Percentiles rank a stretch among this genome's conserved stretches.
Conservation (phyloP, 1,140 invertebrate species). For the Zaprionus ornatus region DNA sequence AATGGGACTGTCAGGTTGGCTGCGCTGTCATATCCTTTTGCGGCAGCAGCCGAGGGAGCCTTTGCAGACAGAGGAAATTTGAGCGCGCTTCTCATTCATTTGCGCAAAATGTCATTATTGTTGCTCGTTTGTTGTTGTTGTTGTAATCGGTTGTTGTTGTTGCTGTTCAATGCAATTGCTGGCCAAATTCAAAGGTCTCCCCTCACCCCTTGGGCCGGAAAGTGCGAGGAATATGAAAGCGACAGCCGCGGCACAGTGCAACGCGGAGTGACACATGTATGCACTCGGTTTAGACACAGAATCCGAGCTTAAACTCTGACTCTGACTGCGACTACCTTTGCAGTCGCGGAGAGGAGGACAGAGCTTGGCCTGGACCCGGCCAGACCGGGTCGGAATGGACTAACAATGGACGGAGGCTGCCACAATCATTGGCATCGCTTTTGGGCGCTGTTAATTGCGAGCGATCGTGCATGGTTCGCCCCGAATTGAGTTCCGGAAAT, state of each 20-base stretch:
- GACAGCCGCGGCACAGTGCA: slow-evolving; percentile 45
- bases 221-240: slow-evolving; percentile 71
- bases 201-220: slow-evolving; percentile 25
- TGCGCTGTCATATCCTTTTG: slow-evolving; percentile 81
- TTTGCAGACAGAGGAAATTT: slow-evolving; percentile 48
- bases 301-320: slow-evolving; percentile 42
- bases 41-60: slow-evolving; percentile 39
- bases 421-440: slow-evolving; percentile 46
- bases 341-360: not conserved
- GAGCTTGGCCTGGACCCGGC: not conserved
- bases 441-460: slow-evolving; percentile 51
- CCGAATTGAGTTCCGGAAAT: slow-evolving; percentile 30
- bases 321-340: not conserved
- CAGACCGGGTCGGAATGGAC: not conserved
- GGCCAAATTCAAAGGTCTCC: slow-evolving; percentile 61
- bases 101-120: slow-evolving; percentile 82
- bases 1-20: slow-evolving; percentile 43
- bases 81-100: slow-evolving; percentile 75
- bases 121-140: slow-evolving; percentile 71
- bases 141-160: not conserved
- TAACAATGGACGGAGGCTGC: slow-evolving; percentile 45
- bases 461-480: slow-evolving; percentile 33
- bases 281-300: slow-evolving; percentile 75
- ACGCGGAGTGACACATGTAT: slow-evolving; percentile 81
- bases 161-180: slow-evolving; percentile 59